Evolutionary conservation across 2,113 vertebrate genomes (phyloP).

Genomic region (Amphilophus citrinellus): DNA sequence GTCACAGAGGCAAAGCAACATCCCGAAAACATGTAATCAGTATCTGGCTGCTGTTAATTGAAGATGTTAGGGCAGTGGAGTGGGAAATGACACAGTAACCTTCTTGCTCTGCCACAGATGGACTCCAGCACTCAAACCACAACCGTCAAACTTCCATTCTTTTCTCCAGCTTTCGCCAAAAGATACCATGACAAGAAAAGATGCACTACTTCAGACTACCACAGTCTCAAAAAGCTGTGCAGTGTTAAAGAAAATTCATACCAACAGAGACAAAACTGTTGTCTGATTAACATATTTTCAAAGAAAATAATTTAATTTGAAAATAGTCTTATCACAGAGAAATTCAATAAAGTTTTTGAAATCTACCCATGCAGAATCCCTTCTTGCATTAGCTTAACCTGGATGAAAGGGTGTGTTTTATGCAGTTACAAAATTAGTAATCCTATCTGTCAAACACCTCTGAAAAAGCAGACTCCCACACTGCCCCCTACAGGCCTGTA

Average conservation of each 20-base stretch:
- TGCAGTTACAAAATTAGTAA: constrained; percentile 5
- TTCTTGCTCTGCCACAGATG: constrained; percentile 75
- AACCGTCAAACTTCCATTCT: background rate
- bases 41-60: constrained; percentile 79
- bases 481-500: constrained; percentile 69
- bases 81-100: constrained; percentile 80
- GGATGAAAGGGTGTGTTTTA: constrained; percentile 4
- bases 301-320: background rate
- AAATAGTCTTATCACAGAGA: background rate
- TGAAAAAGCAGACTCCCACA: constrained; percentile 49
- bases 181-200: background rate
- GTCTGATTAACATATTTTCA: background rate
- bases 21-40: constrained; percentile 79
- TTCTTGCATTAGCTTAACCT: background rate
- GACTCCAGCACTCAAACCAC: constrained; percentile 33
- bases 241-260: background rate
- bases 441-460: constrained; percentile 25
- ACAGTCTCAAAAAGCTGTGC: background rate
- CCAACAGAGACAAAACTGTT: background rate
- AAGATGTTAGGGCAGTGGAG: constrained; percentile 80
- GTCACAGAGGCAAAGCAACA: constrained; percentile 75
- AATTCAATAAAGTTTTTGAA: background rate
- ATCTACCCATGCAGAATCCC: background rate
- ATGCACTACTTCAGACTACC: background rate
- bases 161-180: constrained; percentile 15